Percentiles rank a stretch among this genome's conserved stretches.
These are phyloP conservation scores for Callospermophilus lateralis DNA, from an alignment of 2,113 vertebrate species.

Conservation along the genomic window DNA sequence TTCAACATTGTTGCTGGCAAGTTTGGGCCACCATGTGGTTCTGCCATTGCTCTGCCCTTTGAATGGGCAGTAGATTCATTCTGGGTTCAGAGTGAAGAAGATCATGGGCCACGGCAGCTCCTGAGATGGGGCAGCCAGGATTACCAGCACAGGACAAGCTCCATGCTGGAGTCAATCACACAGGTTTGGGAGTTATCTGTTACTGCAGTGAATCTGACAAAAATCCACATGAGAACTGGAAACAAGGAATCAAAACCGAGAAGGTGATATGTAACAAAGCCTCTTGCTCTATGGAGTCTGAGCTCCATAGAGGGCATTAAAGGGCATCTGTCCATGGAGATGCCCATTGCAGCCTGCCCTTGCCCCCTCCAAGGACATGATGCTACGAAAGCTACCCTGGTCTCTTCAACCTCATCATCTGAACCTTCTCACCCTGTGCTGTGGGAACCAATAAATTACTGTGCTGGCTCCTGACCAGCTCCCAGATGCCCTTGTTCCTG, in stretches of 20 bases:
- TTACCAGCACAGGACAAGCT: not conserved
- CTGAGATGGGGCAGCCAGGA: not conserved
- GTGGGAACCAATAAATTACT: not conserved
- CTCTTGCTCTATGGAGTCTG: no score
- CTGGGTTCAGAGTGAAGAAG: not conserved
- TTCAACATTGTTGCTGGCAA: not conserved
- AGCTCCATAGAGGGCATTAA: no score
- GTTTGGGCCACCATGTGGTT: not conserved
- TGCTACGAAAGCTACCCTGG: not conserved
- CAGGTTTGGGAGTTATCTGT: no score
- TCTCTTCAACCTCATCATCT: not conserved
- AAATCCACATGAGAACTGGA: not conserved
- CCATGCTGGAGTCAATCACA: not conserved
- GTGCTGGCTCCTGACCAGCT: not conserved
- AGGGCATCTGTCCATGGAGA: not conserved
- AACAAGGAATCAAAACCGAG: no score
- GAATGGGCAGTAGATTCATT: not conserved
- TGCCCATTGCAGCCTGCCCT: no score
- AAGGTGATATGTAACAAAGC: no score
- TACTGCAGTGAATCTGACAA: no score
- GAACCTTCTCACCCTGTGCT: not conserved
- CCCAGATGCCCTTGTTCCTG: not conserved
- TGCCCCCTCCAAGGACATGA: rapidly evolving
- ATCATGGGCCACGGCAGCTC: not conserved
- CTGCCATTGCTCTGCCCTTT: not conserved